Evolutionary conservation across 2,797 vertebrate species (phyloP).

Genomic region (Oceanodroma leucorhoa): DNA sequence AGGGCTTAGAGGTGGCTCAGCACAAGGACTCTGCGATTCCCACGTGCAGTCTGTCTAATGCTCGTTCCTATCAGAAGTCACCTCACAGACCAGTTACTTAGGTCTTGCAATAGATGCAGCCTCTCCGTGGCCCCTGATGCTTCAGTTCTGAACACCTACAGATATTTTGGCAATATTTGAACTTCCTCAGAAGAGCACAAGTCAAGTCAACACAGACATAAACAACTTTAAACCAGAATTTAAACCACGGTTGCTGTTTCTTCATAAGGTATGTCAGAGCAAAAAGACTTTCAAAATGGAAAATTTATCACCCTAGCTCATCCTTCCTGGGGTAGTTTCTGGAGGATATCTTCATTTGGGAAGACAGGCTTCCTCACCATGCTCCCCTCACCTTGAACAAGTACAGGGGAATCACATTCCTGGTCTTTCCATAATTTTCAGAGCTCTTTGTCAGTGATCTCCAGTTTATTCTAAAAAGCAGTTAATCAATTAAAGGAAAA

Average conservation of each 20-base stretch:
- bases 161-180: background rate
- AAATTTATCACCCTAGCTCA: background rate
- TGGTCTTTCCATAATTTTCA: background rate
- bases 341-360: background rate
- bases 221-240: background rate
- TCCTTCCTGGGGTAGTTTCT: background rate
- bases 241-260: background rate
- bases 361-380: background rate
- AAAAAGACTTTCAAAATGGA: background rate
- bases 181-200: background rate
- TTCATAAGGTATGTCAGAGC: background rate
- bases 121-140: rapidly evolving
- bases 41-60: background rate
- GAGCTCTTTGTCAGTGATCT: background rate
- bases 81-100: background rate
- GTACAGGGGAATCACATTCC: background rate
- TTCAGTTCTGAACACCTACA: background rate
- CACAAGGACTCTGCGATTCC: background rate
- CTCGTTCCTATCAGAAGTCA: background rate
- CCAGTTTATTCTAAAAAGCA: background rate
- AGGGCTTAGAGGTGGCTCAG: background rate
- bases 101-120: background rate
- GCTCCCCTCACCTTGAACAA: background rate
- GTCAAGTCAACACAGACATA: background rate
- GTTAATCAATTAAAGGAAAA: background rate